Evolutionary conservation across 2,113 vertebrate genomes (phyloP), one percentile per base, ranked within the genome.

Genomic region (Accipiter virgatus): DNA sequence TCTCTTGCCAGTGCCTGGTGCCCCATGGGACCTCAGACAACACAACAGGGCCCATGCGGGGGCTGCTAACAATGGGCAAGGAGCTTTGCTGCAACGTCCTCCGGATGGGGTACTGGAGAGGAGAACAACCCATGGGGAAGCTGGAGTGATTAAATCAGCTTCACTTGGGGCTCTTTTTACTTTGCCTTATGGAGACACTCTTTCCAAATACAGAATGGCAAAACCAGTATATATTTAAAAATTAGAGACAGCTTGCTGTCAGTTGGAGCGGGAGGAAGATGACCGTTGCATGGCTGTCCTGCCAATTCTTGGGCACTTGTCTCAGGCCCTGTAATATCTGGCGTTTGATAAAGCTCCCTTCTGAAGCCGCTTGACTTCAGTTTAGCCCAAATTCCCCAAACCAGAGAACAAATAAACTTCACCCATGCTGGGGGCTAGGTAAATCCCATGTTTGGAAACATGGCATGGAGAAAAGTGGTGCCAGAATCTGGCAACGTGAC

Each of bases 21-120:
- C 7, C 59, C 63, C 2, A 0, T 1, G 25, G 36, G 27, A 83
- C 77, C 58, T 40, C 77, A 61, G 50, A 62, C 17, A 88, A 34
- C 52, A 71, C 52, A 63, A 5, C 32, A 31, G 32, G 34, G 22
- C 17, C 32, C 0, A 0, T 32, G 48, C 3, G 2, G 63, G 16
- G 19, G 13, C 3, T 77, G 34, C 26, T 45, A 32, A 56, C 53
- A 38, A 18, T 10, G 53, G 9, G 22, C 8, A 43, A 86, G 71
- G 63, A 59, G 53, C 29, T 73, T 40, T 83, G 34, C 63, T 94
- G 47, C 61, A 15, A 6, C 14, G 10, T 38, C 17, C 78, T 47
- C 6, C 3, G 27, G 68, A 11, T 56, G 40, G 63, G 16, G 16
- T 5, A 5, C 38, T 67, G 52, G n/a, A 75, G 32, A 53, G 66